Evolutionary conservation across 2,113 vertebrate species (phyloP).

Genomic region (Mus spicilegus): DNA sequence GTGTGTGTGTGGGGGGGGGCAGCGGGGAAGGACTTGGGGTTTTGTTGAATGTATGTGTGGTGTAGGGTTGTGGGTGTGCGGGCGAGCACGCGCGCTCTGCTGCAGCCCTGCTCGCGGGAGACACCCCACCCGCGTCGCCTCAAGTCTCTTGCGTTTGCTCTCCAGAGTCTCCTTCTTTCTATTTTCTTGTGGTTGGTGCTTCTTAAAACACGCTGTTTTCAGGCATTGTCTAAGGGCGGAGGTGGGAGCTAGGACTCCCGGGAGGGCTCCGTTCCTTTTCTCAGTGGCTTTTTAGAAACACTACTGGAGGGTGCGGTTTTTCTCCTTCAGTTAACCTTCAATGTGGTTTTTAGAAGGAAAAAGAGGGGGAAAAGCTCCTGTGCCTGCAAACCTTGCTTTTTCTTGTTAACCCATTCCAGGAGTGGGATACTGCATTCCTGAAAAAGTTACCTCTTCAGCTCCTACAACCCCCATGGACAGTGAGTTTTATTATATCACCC

Average conservation of each 20-base stretch:
- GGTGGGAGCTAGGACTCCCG: not conserved
- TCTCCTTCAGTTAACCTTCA: conserved; percentile 72
- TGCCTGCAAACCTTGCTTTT: not conserved
- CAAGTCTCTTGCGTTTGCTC: not conserved
- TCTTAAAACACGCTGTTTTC: not conserved
- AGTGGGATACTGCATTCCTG: not conserved
- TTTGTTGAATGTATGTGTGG: not conserved
- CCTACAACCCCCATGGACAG: not conserved
- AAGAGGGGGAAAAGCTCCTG: too few relatives aligned
- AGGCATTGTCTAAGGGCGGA: not conserved
- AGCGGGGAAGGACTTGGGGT: not conserved
- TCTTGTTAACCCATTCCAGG: not conserved
- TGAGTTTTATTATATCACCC: not conserved
- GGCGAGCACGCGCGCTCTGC: not conserved
- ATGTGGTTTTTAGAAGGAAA: not conserved
- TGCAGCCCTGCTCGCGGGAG: not conserved
- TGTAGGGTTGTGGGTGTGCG: not conserved
- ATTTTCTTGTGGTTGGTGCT: not conserved
- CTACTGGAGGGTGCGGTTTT: not conserved
- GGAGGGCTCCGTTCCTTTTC: not conserved
- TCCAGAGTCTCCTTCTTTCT: not conserved
- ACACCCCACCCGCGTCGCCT: not conserved
- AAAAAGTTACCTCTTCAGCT: conserved; percentile 46
- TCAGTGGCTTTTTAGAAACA: not conserved
- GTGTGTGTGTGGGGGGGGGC: conserved; percentile 41